Evolutionary conservation across 2,113 vertebrate species (phyloP).

Genomic region (Trogon melanurus): DNA sequence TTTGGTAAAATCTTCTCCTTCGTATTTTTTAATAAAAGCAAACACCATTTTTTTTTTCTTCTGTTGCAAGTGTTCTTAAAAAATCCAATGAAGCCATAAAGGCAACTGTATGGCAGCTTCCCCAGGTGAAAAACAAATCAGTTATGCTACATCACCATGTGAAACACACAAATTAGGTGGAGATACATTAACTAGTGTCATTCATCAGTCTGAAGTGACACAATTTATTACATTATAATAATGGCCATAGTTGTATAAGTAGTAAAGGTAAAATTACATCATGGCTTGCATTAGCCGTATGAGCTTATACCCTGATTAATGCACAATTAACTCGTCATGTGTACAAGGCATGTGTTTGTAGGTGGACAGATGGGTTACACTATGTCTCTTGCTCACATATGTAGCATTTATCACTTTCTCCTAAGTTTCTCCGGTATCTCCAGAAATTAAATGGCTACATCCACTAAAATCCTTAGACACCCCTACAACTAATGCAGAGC

Average conservation of each 20-base stretch:
- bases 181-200: constrained; percentile 31
- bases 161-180: constrained; percentile 32
- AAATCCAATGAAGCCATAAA: background rate
- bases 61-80: background rate
- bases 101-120: background rate
- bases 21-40: background rate
- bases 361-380: constrained; percentile 54
- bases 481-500: background rate
- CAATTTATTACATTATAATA: constrained; percentile 56
- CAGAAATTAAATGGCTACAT: background rate
- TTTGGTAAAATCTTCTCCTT: background rate
- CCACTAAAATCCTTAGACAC: background rate
- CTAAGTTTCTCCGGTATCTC: background rate
- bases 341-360: constrained; percentile 33
- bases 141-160: background rate
- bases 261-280: constrained; percentile 68
- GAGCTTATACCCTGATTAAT: constrained; percentile 70
- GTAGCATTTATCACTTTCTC: constrained; percentile 44
- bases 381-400: background rate
- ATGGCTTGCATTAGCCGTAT: constrained; percentile 58
- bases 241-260: constrained; percentile 30
- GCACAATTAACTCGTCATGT: constrained; percentile 67
- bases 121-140: background rate
- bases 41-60: background rate
- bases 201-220: constrained; percentile 56